Evolutionary conservation across 2,888 invertebrate species (phyloP), one percentile per base, ranked within the genome.

Genomic region (Sinohyriopsis cumingii): DNA sequence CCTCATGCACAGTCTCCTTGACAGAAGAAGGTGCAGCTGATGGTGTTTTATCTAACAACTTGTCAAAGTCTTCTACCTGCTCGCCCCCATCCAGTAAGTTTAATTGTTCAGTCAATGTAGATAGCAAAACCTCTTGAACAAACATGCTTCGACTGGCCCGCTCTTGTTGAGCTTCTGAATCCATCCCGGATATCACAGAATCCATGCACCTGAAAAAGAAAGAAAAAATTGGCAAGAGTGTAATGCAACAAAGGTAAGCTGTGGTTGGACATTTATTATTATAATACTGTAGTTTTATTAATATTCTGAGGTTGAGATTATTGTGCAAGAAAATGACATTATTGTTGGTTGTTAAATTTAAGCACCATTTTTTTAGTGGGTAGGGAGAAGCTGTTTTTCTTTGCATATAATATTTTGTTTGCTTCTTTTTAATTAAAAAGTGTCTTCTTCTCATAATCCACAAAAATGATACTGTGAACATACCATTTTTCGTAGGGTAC

Each of bases 41-140:
- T 22, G 79, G 65, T 57, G 76, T 78, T 59, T 77, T 72, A 61
- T 71, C 74, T 60, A 71, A 66, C 54, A 74, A 55, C 65, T 68
- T 75, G 65, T 76, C 75, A 64, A 73, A 67, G 33, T 65, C 69
- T 63, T 77, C 79, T 55, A 82, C 77, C 59, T 76, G 79, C 33
- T 78, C 78, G 56, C 65, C 72, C 33, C 77, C 74, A 19, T 77
- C 81, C 63, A 72, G 74, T 56, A 82, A 65, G 56, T 82, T 77
- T 68, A 89, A 83, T 62, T 85, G 84, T 72, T 89, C 91, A 68
- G 91, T 90, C 84, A 93, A 89, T 72, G 93, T 92, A 57, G 93
- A 93, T 81, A 94, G 90, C 80, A 94, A 90, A 81, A 94, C 89
- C 89, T 94, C 93, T 90, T 94, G 94, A 76, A 94, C 93, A 91